Conservation (phyloP, 2,113 vertebrate genomes). For the Odocoileus hemionus region DNA sequence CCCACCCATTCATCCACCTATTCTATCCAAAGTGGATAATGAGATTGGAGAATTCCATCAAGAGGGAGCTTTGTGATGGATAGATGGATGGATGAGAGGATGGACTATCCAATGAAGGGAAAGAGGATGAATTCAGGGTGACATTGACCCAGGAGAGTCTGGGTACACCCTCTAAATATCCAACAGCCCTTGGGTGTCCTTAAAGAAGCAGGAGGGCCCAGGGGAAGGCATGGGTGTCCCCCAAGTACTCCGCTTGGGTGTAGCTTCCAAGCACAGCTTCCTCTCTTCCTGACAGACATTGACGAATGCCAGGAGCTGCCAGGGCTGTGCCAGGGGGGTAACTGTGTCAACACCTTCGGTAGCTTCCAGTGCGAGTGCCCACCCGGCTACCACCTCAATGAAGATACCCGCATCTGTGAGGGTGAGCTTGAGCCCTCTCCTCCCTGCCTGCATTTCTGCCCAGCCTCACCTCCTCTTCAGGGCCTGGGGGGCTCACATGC, state of each 20-base stretch:
- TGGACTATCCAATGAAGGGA: neutral
- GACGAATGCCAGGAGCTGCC: slow-evolving; percentile 95
- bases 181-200: neutral
- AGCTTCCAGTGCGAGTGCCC: slow-evolving; percentile 96
- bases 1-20: neutral
- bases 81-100: neutral
- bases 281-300: slow-evolving; percentile 82
- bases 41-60: neutral
- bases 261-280: neutral
- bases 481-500: neutral
- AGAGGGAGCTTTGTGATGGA: neutral
- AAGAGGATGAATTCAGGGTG: neutral
- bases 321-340: slow-evolving; percentile 91
- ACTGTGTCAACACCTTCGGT: slow-evolving; percentile 94
- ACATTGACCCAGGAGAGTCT: neutral
- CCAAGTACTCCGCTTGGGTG: neutral
- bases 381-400: slow-evolving; percentile 90
- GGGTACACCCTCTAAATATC: neutral
- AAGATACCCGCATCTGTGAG: slow-evolving; percentile 91
- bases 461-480: accelerated
- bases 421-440: slow-evolving; percentile 77
- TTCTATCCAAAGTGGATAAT: too few species aligned
- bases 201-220: neutral
- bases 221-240: neutral
- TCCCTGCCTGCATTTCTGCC: neutral